Evolutionary conservation across 2,113 vertebrate species (phyloP).

Genomic region (Pygoscelis adeliae): DNA sequence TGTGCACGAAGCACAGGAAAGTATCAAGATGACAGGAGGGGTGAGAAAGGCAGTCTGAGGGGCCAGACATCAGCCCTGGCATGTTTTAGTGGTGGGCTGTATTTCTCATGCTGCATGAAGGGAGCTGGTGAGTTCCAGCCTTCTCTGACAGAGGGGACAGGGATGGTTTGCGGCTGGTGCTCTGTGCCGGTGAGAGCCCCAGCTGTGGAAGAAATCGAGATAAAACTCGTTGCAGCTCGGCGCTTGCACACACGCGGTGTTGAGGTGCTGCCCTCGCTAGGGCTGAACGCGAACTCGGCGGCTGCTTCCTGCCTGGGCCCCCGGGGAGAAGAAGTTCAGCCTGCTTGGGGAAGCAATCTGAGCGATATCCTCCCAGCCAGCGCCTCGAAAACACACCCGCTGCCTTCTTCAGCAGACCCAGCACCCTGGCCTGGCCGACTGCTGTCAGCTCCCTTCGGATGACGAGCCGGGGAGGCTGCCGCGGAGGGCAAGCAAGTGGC

Average conservation of each 20-base stretch:
- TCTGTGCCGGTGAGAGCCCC: neutral
- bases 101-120: rapidly evolving
- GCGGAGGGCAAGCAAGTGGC: neutral
- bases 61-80: neutral
- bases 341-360: neutral
- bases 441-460: neutral
- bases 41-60: neutral
- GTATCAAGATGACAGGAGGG: neutral
- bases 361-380: neutral
- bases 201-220: neutral
- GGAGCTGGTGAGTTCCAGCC: neutral
- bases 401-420: neutral
- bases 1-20: neutral
- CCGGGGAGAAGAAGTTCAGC: neutral
- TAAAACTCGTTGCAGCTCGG: rapidly evolving
- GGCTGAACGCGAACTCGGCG: neutral
- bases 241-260: rapidly evolving
- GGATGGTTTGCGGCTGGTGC: neutral
- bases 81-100: neutral
- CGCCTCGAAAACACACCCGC: neutral
- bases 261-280: slow-evolving; percentile 34
- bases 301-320: neutral
- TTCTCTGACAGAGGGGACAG: neutral
- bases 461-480: neutral
- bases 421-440: rapidly evolving